These are phyloP conservation scores for Ctenopoma kingsleyae DNA, from an alignment of 2,797 vertebrate species.

Conservation along the genomic window DNA sequence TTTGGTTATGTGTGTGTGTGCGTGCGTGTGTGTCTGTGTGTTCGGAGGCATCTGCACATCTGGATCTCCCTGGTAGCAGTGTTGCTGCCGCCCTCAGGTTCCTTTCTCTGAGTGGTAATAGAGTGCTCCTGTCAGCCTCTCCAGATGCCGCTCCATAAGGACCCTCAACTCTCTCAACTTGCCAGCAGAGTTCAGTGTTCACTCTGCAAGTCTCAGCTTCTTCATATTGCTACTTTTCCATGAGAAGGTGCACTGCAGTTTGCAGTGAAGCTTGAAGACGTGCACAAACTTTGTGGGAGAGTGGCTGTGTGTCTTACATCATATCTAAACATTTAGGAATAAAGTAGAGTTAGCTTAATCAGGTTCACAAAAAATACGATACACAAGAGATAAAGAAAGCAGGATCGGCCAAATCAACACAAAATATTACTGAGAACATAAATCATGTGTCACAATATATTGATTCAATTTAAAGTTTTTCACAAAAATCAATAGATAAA, in stretches of 20 bases:
- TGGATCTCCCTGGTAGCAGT: constrained; percentile 80
- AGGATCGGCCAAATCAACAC: not conserved
- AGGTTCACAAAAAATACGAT: not conserved
- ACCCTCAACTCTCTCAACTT: constrained; percentile 53
- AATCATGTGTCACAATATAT: not conserved
- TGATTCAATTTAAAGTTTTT: not conserved
- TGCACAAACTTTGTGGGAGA: not conserved
- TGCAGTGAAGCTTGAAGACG: constrained; percentile 1
- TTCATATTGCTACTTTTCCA: constrained; percentile 18
- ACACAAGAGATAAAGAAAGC: not conserved
- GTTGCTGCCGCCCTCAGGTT: constrained; percentile 77
- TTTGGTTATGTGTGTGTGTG: constrained; percentile 7
- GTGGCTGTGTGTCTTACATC: not conserved
- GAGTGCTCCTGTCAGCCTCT: constrained; percentile 84
- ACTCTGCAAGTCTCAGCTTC: constrained; percentile 39
- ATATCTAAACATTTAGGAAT: not conserved
- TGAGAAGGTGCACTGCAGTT: constrained; percentile 15
- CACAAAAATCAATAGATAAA: not conserved
- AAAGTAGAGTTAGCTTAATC: not conserved
- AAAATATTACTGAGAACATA: not conserved
- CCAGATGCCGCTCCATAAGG: constrained; percentile 84
- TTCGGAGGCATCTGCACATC: constrained; percentile 79
- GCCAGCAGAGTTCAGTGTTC: constrained; percentile 68
- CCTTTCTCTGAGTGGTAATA: constrained; percentile 82
- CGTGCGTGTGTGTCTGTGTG: constrained; percentile 50